Percentiles rank a stretch among this genome's conserved stretches.
Evolutionary conservation across 1,140 invertebrate genomes (phyloP).

Genomic region (Olivierus martensii): DNA sequence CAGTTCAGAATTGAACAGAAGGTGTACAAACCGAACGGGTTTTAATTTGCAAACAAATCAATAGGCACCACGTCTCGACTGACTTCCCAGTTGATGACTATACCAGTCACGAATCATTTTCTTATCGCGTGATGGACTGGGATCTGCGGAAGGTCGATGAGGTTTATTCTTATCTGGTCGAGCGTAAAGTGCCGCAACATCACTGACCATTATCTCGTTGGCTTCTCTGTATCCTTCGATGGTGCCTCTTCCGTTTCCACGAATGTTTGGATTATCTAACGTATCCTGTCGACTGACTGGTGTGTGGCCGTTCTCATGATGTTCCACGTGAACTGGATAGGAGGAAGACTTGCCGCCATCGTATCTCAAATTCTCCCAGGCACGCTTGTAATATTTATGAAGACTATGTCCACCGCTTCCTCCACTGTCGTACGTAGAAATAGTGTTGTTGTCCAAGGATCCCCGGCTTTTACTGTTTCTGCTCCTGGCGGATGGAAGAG

Average conservation of each 20-base stretch:
- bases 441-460: conserved; percentile 27
- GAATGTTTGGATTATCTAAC: conserved; percentile 43
- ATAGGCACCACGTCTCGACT: conserved; percentile 10
- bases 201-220: conserved; percentile 63
- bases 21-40: too few relatives aligned
- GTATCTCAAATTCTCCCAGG: conserved; percentile 65
- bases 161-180: conserved; percentile 44
- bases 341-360: conserved; percentile 2
- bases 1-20: too few relatives aligned
- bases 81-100: conserved; percentile 11
- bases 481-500: conserved; percentile 20
- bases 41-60: not conserved
- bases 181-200: conserved; percentile 41
- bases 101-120: conserved; percentile 13
- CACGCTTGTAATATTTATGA: conserved; percentile 72
- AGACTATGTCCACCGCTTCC: conserved; percentile 57
- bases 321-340: not conserved
- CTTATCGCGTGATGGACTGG: conserved; percentile 8
- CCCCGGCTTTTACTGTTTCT: conserved; percentile 24
- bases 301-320: not conserved
- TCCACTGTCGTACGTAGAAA: conserved; percentile 40
- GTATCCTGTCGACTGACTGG: conserved; percentile 48
- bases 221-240: conserved; percentile 54
- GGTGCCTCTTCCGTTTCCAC: conserved; percentile 22
- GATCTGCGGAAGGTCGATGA: conserved; percentile 4